Evolutionary conservation across 2,113 vertebrate species (phyloP).

Genomic region (Colistium nudipinnis): DNA sequence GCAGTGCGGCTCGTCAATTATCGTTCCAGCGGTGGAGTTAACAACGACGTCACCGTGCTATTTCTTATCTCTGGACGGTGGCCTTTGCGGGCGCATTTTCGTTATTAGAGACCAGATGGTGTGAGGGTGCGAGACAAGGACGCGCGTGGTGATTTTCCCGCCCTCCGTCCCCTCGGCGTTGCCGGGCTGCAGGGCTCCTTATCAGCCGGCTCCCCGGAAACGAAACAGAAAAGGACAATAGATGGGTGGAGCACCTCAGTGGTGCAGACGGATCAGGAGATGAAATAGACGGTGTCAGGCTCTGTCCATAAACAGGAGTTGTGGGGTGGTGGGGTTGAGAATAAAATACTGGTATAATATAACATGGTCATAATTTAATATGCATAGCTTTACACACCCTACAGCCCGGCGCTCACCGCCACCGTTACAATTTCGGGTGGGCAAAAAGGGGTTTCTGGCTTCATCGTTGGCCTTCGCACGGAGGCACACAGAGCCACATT

Average conservation of each 20-base stretch:
- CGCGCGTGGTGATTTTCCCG: slow-evolving; percentile 25
- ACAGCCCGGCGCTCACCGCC: slow-evolving; percentile 10
- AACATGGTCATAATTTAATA: slow-evolving; percentile 9
- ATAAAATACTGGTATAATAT: too few species aligned
- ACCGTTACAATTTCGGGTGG: slow-evolving; percentile 25
- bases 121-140: slow-evolving; percentile 24
- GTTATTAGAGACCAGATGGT: slow-evolving; percentile 4
- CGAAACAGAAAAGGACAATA: slow-evolving; percentile 19
- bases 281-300: not conserved
- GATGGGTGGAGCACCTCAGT: slow-evolving; percentile 6
- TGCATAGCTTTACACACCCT: slow-evolving; percentile 6
- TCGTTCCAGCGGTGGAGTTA: not conserved
- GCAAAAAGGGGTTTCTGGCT: not conserved
- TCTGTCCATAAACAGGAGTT: not conserved
- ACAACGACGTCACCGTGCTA: not conserved
- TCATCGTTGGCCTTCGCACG: slow-evolving; percentile 1
- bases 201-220: slow-evolving; percentile 37
- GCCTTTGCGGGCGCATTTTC: slow-evolving; percentile 1
- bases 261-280: slow-evolving; percentile 6
- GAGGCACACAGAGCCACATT: slow-evolving; percentile 27
- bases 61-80: slow-evolving; percentile 2
- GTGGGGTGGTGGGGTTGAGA: too few species aligned
- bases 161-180: not conserved
- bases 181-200: slow-evolving; percentile 17
- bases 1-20: not conserved